phyloP scores from a whole-genome alignment of 1,140 invertebrate species.

The Aculops lycopersici region DNA sequence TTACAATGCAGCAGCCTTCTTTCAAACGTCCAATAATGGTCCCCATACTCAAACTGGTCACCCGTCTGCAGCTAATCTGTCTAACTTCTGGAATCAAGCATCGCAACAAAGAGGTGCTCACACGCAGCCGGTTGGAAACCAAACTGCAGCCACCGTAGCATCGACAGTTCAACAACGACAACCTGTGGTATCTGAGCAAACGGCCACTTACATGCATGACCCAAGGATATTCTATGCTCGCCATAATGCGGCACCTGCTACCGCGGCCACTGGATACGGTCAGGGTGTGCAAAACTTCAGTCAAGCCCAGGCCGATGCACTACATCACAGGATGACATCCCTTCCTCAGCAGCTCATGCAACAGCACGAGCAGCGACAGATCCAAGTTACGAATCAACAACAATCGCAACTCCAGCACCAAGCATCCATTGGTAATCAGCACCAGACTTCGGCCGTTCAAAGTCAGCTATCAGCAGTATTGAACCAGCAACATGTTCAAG shows the following conservation, averaged over 20 bases:
- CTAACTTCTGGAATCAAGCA: neutral
- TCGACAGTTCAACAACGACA: neutral
- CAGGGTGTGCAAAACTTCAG: no score
- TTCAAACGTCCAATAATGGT: neutral
- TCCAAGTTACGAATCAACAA: neutral
- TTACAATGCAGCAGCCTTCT: neutral
- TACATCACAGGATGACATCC: no score
- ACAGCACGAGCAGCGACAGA: slow-evolving; percentile 2
- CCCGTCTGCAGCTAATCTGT: neutral
- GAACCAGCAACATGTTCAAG: no score
- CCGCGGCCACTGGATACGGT: no score
- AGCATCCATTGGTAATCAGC: no score
- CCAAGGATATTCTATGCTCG: neutral
- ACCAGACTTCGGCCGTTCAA: no score
- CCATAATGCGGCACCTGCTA: no score
- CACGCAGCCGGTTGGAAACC: neutral
- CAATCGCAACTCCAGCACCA: slow-evolving; percentile 7
- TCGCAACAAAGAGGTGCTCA: neutral
- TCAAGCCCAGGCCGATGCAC: no score
- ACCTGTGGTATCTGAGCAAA: neutral
- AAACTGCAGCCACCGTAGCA: neutral
- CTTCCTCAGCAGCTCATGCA: neutral
- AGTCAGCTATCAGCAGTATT: no score
- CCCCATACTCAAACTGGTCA: neutral
- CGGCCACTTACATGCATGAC: neutral